Evolutionary conservation across 1,140 invertebrate genomes (phyloP).

Genomic region (Drusus annulatus): DNA sequence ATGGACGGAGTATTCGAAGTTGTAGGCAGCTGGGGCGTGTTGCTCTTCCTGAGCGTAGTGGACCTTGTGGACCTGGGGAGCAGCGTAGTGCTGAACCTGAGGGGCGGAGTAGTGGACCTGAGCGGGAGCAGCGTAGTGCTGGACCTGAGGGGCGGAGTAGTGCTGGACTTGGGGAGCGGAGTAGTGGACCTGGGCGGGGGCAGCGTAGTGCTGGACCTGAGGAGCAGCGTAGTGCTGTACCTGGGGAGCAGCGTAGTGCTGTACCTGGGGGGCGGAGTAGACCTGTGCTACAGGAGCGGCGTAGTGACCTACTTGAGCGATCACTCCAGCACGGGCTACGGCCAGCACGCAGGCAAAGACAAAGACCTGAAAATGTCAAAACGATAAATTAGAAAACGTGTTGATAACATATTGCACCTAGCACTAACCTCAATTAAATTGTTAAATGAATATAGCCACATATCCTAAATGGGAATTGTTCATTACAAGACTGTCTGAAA

Average conservation of each 20-base stretch:
- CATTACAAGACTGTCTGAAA: too few species aligned
- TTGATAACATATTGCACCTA: too few species aligned
- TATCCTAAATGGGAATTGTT: too few species aligned
- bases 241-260: conserved; percentile 55
- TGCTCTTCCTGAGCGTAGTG: conserved; percentile 44
- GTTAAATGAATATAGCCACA: too few species aligned
- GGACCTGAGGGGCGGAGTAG: conserved; percentile 56
- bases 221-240: conserved; percentile 54
- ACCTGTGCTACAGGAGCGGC: conserved; percentile 38
- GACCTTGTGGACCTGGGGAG: conserved; percentile 59
- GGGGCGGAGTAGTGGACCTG: too few species aligned
- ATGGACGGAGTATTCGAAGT: conserved; percentile 71
- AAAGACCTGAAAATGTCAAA: conserved; percentile 47
- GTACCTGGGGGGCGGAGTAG: conserved; percentile 29
- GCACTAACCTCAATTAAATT: too few species aligned
- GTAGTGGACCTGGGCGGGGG: conserved; percentile 13
- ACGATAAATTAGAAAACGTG: too few species aligned
- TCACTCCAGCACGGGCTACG: conserved; percentile 56
- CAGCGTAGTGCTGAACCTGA: too few species aligned
- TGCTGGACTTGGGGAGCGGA: conserved; percentile 29
- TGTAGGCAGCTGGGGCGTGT: conserved; percentile 67
- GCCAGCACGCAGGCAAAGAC: conserved; percentile 56
- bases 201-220: conserved; percentile 54
- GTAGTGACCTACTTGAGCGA: conserved; percentile 56
- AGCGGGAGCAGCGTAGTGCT: conserved; percentile 59